A percentile compares a stretch with the other conserved stretches of the same genome.
Conservation (phyloP, 2,113 vertebrate genomes). For the Cynoglossus semilaevis region DNA sequence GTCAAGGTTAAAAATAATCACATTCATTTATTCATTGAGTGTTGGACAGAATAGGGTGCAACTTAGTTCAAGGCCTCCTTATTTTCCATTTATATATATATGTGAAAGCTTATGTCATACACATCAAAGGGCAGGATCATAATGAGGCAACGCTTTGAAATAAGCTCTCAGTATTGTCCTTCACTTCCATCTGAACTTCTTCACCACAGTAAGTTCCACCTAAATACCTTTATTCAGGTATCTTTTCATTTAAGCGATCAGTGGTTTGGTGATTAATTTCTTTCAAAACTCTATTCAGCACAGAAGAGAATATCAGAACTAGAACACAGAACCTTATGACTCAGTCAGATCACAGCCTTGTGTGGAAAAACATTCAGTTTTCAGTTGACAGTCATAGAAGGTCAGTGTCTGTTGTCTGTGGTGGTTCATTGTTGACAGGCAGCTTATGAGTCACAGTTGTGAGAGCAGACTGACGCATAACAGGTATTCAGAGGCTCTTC, state of each 20-base stretch:
- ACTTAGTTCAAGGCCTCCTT: conserved; percentile 12
- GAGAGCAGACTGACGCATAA: conserved; percentile 21
- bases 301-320: not conserved
- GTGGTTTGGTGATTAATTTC: too few species aligned
- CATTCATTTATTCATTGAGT: too few species aligned
- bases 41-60: too few species aligned
- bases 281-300: too few species aligned
- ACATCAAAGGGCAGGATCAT: conserved; percentile 25
- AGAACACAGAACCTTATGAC: not conserved
- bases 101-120: conserved; percentile 10
- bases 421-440: conserved; percentile 22
- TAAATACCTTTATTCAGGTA: conserved; percentile 18
- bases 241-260: not conserved
- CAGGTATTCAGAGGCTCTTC: conserved; percentile 20
- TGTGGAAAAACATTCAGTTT: not conserved
- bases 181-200: conserved; percentile 26
- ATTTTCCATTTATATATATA: conserved; percentile 6
- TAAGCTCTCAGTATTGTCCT: conserved; percentile 42
- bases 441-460: conserved; percentile 35
- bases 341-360: conserved; percentile 5
- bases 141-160: conserved; percentile 38
- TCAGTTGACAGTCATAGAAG: conserved; percentile 16
- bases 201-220: conserved; percentile 16
- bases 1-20: too few species aligned
- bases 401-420: conserved; percentile 30